Percentiles rank a stretch among this genome's conserved stretches.
Evolutionary conservation across 1,140 invertebrate genomes (phyloP).

Genomic region (Hyles euphorbiae): DNA sequence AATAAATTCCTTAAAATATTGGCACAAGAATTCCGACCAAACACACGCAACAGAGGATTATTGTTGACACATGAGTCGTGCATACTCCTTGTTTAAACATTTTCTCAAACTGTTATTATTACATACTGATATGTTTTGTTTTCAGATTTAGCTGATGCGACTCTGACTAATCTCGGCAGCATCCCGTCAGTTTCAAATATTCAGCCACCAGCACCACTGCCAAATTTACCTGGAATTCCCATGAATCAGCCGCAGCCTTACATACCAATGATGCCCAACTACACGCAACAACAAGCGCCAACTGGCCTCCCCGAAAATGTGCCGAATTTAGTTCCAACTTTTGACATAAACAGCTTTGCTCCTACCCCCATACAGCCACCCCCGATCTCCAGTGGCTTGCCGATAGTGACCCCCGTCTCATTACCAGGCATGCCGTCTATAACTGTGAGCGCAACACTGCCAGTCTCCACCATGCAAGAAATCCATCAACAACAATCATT

Average conservation of each 20-base stretch:
- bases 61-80: no score
- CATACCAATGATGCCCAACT: slow-evolving; percentile 72
- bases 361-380: slow-evolving; percentile 48
- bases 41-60: no score
- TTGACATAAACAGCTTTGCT: slow-evolving; percentile 62
- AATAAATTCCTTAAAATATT: no score
- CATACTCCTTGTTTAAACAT: no score
- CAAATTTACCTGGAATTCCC: slow-evolving; percentile 79
- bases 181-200: slow-evolving; percentile 65
- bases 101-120: no score
- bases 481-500: slow-evolving; percentile 63
- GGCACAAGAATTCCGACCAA: no score
- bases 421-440: slow-evolving; percentile 88
- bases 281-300: slow-evolving; percentile 45
- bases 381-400: slow-evolving; percentile 53
- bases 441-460: slow-evolving; percentile 85
- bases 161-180: slow-evolving; percentile 65
- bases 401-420: slow-evolving; percentile 81
- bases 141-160: slow-evolving; percentile 66
- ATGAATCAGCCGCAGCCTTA: slow-evolving; percentile 75
- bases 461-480: slow-evolving; percentile 71
- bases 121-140: slow-evolving; percentile 7
- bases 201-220: slow-evolving; percentile 68
- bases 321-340: slow-evolving; percentile 59
- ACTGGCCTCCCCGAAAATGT: slow-evolving; percentile 33